Percentiles rank a stretch among this genome's conserved stretches.
These are phyloP conservation scores for Margaritifera margaritifera DNA, from an alignment of 2,888 invertebrate genomes.

Conservation along the genomic window DNA sequence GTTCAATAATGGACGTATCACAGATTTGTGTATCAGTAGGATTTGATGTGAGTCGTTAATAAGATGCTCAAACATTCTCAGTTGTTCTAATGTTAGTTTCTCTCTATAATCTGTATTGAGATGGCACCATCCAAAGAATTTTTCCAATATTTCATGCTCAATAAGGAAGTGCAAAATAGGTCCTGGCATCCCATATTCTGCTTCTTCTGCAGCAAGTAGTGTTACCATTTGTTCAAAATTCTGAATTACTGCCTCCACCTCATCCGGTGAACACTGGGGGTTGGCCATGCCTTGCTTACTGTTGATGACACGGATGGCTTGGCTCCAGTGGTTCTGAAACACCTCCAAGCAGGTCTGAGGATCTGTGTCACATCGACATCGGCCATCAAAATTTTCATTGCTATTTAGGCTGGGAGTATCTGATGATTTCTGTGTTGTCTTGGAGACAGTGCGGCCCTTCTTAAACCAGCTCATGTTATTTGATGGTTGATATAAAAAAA, in stretches of 20 bases:
- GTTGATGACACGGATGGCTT: constrained; percentile 83
- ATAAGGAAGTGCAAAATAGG: constrained; percentile 87
- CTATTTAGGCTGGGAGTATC: constrained; percentile 30
- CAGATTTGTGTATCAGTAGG: constrained; percentile 89
- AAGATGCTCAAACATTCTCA: constrained; percentile 89
- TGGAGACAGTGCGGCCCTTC: constrained; percentile 42
- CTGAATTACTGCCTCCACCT: constrained; percentile 91
- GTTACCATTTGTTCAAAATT: constrained; percentile 93
- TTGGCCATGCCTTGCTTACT: constrained; percentile 30
- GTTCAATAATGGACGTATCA: constrained; percentile 86
- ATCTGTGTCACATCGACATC: constrained; percentile 76
- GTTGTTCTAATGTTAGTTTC: constrained; percentile 87
- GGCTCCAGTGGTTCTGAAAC: constrained; percentile 95
- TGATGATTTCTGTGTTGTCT: constrained; percentile 27
- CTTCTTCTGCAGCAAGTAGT: constrained; percentile 81
- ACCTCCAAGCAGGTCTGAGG: constrained; percentile 88
- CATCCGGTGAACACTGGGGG: constrained; percentile 76
- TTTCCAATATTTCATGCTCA: constrained; percentile 88
- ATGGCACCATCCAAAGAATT: constrained; percentile 88
- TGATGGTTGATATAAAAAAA: too few species aligned
- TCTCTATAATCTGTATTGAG: constrained; percentile 82
- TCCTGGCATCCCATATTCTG: constrained; percentile 73
- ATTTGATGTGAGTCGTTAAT: constrained; percentile 87
- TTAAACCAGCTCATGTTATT: constrained; percentile 56
- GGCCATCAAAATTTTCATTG: constrained; percentile 26